phyloP scores from a whole-genome alignment of 2,888 invertebrate genomes.

The Drosophila ezoana region DNA sequence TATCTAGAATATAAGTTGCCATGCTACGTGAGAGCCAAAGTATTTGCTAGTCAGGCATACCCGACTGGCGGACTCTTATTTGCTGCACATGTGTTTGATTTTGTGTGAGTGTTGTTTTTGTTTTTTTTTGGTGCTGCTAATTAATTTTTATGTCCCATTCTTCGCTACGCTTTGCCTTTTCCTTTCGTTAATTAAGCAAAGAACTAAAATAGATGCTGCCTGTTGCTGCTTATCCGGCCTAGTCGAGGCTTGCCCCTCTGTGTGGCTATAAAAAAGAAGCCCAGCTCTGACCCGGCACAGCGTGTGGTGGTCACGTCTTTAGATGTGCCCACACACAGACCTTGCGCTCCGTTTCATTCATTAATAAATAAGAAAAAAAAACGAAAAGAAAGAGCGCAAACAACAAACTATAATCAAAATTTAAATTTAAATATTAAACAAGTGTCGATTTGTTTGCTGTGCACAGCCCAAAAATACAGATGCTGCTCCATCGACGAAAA shows the following conservation, averaged over 20 bases:
- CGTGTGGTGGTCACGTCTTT: slow-evolving; percentile 60
- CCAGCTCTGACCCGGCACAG: slow-evolving; percentile 37
- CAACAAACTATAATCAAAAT: slow-evolving; percentile 54
- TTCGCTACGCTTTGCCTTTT: slow-evolving; percentile 68
- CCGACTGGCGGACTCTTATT: not conserved
- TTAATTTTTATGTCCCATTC: slow-evolving; percentile 75
- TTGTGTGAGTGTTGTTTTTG: slow-evolving; percentile 6
- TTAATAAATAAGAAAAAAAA: slow-evolving; percentile 36
- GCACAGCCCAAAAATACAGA: slow-evolving; percentile 1
- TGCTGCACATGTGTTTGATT: slow-evolving; percentile 23
- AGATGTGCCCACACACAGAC: slow-evolving; percentile 59
- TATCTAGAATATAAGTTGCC: not conserved
- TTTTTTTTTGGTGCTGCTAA: slow-evolving; percentile 58
- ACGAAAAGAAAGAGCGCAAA: not conserved
- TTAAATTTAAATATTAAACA: slow-evolving; percentile 72
- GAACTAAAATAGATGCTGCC: slow-evolving; percentile 65
- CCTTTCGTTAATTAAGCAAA: slow-evolving; percentile 73
- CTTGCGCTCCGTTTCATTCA: slow-evolving; percentile 64
- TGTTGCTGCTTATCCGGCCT: slow-evolving; percentile 47
- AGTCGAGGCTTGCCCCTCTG: slow-evolving; percentile 24
- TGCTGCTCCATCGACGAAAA: slow-evolving; percentile 9
- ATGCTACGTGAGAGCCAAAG: not conserved
- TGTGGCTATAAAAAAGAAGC: slow-evolving; percentile 19
- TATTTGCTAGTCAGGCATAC: not conserved
- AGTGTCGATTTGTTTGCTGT: slow-evolving; percentile 66